These are phyloP conservation scores for Pollenia amentaria DNA, from an alignment of 2,888 invertebrate species.

Conservation along the genomic window DNA sequence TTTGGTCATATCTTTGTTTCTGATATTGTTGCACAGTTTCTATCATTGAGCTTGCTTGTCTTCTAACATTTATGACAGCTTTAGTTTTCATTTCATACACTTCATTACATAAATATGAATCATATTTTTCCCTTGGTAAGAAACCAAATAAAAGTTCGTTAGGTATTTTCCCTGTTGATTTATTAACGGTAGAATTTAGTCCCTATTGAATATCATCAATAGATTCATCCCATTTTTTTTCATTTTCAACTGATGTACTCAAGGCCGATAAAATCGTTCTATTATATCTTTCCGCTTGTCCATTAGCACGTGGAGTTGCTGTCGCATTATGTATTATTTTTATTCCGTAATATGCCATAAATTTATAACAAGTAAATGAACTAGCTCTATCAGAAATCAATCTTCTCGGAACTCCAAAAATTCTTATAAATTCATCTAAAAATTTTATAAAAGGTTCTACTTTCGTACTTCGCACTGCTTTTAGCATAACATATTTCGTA, in stretches of 20 bases:
- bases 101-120: slow-evolving; percentile 24
- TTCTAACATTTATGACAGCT: too few relatives aligned
- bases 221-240: slow-evolving; percentile 6
- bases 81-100: slow-evolving; percentile 21
- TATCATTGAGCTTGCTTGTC: too few relatives aligned
- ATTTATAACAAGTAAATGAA: not conserved
- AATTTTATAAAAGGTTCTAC: slow-evolving; percentile 18
- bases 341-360: not conserved
- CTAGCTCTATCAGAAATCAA: slow-evolving; percentile 4
- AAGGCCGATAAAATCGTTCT: too few relatives aligned
- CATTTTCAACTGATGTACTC: slow-evolving; percentile 4
- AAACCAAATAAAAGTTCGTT: slow-evolving; percentile 3
- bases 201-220: slow-evolving; percentile 19
- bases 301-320: slow-evolving; percentile 11
- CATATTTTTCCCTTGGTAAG: not conserved
- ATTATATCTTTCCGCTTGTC: slow-evolving; percentile 15
- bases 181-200: slow-evolving; percentile 8
- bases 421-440: slow-evolving; percentile 5
- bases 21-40: too few relatives aligned
- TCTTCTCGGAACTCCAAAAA: slow-evolving; percentile 12
- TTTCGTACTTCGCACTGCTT: not conserved
- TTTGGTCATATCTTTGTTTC: too few relatives aligned
- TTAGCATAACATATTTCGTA: too few relatives aligned
- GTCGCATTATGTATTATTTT: not conserved
- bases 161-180: slow-evolving; percentile 5